Evolutionary conservation across 2,113 vertebrate species (phyloP), one percentile per base, ranked within the genome.

Genomic region (Urocitellus parryii): DNA sequence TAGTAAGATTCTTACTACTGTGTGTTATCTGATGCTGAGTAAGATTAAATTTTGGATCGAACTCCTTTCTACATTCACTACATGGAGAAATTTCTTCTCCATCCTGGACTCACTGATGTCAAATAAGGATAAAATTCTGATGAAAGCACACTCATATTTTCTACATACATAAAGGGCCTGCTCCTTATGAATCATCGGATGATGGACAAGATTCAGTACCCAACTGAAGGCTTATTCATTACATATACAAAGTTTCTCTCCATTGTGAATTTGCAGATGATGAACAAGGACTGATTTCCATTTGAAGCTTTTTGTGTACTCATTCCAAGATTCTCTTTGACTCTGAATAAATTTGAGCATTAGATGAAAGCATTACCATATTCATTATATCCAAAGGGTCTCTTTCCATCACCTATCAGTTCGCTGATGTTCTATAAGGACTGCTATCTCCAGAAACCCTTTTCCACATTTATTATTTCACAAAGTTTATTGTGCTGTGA

Each of bases 191-290:
- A 95, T 95, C 45, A 22, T 87, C 63, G 88, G 42, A 95, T 82
- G 37, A 82, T 82, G 73, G 37, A 34, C 80, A 86, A 94, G 63
- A 85, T 58, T 90, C 67, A 67, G 24, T 51, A 53, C 90, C 37
- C 90, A 93, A 83, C 17, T 95, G 65, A 91, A 91, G 73, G 63
- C 77, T 88, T 95, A 88, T 84, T 90, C 74, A 90, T 95, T 91
- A 73, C 1, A 73, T 42, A 3, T 61, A 90, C 7, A 82, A 18
- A 72, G 56, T 48, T 67, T 88, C 70, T 82, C 27, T 96, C 61
- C 42, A 78, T 67, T 90, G 83, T 45, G 34, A 93, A 84, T 88
- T 79, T 88, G 29, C 48, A 76, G 27, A 37, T 74, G 53, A 72
- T 79, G 78, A 93, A 58, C 53, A 93, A 80, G 24, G 45, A 67